Evolutionary conservation across 2,888 invertebrate species (phyloP), one percentile per base, ranked within the genome.

Genomic region (Pachycephus smyrnensis): DNA sequence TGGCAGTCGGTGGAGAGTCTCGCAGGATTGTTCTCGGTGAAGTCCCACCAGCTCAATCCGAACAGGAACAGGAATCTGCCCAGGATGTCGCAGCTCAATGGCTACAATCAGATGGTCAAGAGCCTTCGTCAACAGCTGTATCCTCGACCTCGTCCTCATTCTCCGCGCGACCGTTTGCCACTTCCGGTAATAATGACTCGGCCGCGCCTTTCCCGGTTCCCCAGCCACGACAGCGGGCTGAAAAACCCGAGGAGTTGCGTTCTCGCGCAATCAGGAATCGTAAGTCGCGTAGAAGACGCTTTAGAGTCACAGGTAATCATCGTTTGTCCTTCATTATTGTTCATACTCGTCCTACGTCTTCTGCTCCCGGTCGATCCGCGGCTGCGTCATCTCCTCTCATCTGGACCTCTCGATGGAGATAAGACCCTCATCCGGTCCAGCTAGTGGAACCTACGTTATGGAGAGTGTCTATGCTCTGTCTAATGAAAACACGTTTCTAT

Each of bases 1-100:
- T 94, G 91, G 93, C 93, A 76, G 90, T 90, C 87, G 94, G 94
- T 84, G 91, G 92, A 74, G 91, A 91, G 77, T 93, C 94, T 79
- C 92, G 94, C 76, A 86, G 89, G 81, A 90, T 90, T 80, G 90
- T 90, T 80, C 85, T 91, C 77, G 90, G 91, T 35, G 90, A 91
- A 81, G 90, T 91, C 75, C 91, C 90, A 74, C 90, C 91, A 76
- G 87, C 84, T 73, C 87, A 87, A 77, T 83, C 87, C 68, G 90
- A 90, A 80, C 89, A 89, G 84, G 90, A 90, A 80, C 90, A 90
- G 78, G 90, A 91, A 81, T 83, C 90, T 75, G 90, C 90, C 80
- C 90, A 90, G 82, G 90, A 90, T 85, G 90, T 90, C 77, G 90
- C 90, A 76, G 90, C 90, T 23, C 90, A 90, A 73, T 90, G 90